phyloP scores from a whole-genome alignment of 2,888 invertebrate species.

The Watsonalla cultraria region DNA sequence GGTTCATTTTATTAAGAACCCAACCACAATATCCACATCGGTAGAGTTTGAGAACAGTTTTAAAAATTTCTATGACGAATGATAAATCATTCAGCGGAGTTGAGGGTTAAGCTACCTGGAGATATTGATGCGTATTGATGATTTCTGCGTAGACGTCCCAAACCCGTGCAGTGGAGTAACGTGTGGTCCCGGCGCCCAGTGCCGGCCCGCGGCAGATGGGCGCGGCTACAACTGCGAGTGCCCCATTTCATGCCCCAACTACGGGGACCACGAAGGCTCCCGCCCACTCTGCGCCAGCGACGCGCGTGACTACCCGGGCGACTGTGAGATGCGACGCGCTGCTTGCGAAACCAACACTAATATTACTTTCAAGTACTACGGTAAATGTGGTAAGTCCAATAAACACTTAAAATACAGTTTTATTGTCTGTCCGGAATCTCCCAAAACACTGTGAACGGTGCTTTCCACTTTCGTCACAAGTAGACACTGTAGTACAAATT shows the following conservation, averaged over 20 bases:
- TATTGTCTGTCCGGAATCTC: too few species aligned
- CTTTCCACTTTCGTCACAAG: too few species aligned
- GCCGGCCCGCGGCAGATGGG: slow-evolving; percentile 83
- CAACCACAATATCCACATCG: too few species aligned
- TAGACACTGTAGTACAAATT: too few species aligned
- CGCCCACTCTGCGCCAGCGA: slow-evolving; percentile 90
- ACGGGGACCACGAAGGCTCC: slow-evolving; percentile 90
- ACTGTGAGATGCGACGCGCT: slow-evolving; percentile 89
- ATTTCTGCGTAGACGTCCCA: slow-evolving; percentile 60
- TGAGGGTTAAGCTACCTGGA: too few species aligned
- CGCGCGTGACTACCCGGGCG: slow-evolving; percentile 89
- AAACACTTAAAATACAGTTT: background rate
- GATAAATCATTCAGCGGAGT: too few species aligned
- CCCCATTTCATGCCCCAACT: slow-evolving; percentile 86
- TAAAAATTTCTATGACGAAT: too few species aligned
- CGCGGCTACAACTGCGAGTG: slow-evolving; percentile 87
- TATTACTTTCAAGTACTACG: slow-evolving; percentile 89
- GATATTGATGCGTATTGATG: background rate
- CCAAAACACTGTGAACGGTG: too few species aligned
- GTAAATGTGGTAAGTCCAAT: slow-evolving; percentile 88
- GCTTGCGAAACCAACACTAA: slow-evolving; percentile 87
- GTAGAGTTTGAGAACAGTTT: too few species aligned
- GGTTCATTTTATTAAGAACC: too few species aligned
- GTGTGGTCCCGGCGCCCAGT: slow-evolving; percentile 89
- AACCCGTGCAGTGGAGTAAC: slow-evolving; percentile 88